Base-by-base conservation (phyloP, 1,140 invertebrate species). In the Cyphomyrmex costatus region DNA sequence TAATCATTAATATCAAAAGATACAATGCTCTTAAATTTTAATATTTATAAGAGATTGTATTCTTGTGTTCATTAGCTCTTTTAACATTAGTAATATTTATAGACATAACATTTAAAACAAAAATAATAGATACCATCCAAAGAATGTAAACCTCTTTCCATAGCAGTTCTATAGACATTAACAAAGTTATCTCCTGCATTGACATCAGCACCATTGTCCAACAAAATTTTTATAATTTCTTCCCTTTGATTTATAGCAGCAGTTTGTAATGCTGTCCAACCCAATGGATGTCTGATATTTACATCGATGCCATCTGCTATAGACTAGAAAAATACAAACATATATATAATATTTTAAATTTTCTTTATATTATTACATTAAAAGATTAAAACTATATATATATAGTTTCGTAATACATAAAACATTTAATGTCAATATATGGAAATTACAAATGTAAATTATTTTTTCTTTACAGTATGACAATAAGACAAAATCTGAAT, bases 221-320 rank as follows among this genome's bases (percentile, higher is more conserved):
- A 92, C 30, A 99, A 95, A 86, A 96, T 93, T 94, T 96, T 95
- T 3, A 98, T 96, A 82, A 96, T 96, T 33, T 96, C 96, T 27
- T 95, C 78, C 89, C 96, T 96, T 63, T 96, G 96, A 95, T 98
- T 98, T 21, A 98, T 97, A 36, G 97, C 97, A 77, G 98, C 98
- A 66, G 97, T 96, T 95, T 98, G 98, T 49, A 99, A 95, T 16
- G 98, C 96, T 65, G 98, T 98, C 98, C 98, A 99, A 53, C 98
- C 98, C 46, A 98, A 95, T 21, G 95, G 84, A 94, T 98, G 97
- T 2, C 96, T 95, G 66, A 89, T 86, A 94, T 98, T 97, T 8
- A 97, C 95, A 92, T 97, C 95, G 53, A 96, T 92, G 16, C 95
- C 95, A 65, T 93, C 91, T 5, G 91, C 77, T 68, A 94, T 33